Base-by-base conservation (phyloP, 2,888 invertebrate species). In the Chrysotoxum bicinctum region DNA sequence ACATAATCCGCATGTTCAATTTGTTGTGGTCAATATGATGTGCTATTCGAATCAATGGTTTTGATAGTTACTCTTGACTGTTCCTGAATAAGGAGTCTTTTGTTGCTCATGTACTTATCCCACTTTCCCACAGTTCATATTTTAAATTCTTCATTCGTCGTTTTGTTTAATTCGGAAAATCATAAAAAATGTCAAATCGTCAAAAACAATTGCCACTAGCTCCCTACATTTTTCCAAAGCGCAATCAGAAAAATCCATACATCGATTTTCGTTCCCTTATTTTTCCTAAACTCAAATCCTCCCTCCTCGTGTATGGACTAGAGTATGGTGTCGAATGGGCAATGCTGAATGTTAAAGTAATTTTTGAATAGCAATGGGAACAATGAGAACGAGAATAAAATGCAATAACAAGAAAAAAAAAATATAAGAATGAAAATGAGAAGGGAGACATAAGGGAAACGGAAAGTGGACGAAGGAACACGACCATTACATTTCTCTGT, bases 401-500 rank as follows among this genome's bases (percentile, higher is more conserved):
- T 21, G 23, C 12, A 32, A 48, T 26, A 45, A 35, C 10, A 30
- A 56, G 19, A 23, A 45, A 23, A 56, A 21, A 8, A 12, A 19
- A 35, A 35, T 12, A 12, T 35, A 6, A 14, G 12, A 37, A 37
- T 37, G 4, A 12, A 4, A 35, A 35, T 12, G 12, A 7, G 19
- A 56, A 35, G 19, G 60, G 30, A 30, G 26, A 50, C 16, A 56
- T 48, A 14, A 52, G 45, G 68, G 35, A 70, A 76, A 60, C 56
- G 76, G 76, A 72, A 81, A 75, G 52, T 66, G 77, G 66, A 48
- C 72, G 82, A 68, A 60, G 68, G 32, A 73, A 73, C 66, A 77
- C 37, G 60, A 30, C 68, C 72, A 73, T 82, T 81, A 68, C 52
- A 60, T 43, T 64, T 43, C 62, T 62, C 12, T 58, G 14, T 54